phyloP scores from a whole-genome alignment of 2,888 invertebrate genomes.

The Papilio gigon region DNA sequence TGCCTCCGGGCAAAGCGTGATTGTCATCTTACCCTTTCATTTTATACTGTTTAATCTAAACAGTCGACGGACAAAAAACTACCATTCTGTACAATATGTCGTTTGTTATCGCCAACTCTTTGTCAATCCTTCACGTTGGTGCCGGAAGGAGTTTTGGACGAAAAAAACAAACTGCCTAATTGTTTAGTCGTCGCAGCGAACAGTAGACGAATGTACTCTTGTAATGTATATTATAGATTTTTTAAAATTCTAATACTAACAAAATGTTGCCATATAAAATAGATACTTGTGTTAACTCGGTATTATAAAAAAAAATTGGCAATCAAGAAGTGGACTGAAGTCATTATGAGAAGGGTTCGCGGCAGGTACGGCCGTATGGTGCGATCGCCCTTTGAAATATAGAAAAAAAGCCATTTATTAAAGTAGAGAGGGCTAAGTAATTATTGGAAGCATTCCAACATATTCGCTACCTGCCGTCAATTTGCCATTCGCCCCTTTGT shows the following conservation, averaged over 20 bases:
- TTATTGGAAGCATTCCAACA: constrained; percentile 76
- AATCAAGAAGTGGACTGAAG: constrained; percentile 66
- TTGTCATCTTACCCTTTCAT: constrained; percentile 72
- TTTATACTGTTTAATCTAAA: constrained; percentile 66
- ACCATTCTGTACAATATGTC: constrained; percentile 52
- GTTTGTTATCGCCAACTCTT: constrained; percentile 38
- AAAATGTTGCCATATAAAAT: neutral
- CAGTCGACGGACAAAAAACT: constrained; percentile 55
- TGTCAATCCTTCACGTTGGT: constrained; percentile 20
- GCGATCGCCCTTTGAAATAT: constrained; percentile 78
- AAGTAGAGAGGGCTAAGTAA: constrained; percentile 78
- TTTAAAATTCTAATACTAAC: neutral
- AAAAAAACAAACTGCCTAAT: neutral
- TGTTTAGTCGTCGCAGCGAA: too few species aligned
- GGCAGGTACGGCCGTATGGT: constrained; percentile 81
- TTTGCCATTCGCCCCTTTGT: constrained; percentile 81
- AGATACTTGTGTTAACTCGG: neutral
- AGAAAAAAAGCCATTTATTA: constrained; percentile 82
- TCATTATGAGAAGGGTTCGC: constrained; percentile 75
- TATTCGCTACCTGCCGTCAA: constrained; percentile 82
- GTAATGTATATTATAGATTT: too few species aligned
- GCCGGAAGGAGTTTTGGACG: constrained; percentile 27
- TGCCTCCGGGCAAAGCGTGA: constrained; percentile 78
- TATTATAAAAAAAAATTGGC: constrained; percentile 47
- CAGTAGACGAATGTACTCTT: too few species aligned